Conservation (phyloP, 2,113 vertebrate species). For the Suncus etruscus region DNA sequence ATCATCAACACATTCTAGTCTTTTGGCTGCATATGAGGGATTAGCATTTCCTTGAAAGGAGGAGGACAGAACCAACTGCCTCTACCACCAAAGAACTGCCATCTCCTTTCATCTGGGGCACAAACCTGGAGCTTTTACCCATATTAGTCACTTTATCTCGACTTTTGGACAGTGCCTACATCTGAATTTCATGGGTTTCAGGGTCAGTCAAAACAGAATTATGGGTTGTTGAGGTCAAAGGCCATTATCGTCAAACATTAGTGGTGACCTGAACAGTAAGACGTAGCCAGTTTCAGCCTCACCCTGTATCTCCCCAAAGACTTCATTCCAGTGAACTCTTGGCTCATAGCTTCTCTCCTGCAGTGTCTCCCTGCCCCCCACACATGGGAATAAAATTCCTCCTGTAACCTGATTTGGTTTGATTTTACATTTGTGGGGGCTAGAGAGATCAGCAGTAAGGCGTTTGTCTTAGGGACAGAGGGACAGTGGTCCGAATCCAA, state of each 20-base stretch:
- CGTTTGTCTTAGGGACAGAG: too few species aligned
- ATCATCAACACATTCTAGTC: conserved; percentile 79
- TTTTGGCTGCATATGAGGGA: conserved; percentile 85
- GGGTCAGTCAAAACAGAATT: conserved; percentile 88
- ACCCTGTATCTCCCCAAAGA: conserved; percentile 34
- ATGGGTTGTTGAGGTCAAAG: conserved; percentile 87
- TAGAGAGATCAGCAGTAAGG: too few species aligned
- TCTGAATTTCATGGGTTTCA: conserved; percentile 89
- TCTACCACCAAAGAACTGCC: conserved; percentile 84
- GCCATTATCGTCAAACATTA: conserved; percentile 88
- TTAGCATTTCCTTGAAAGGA: conserved; percentile 85
- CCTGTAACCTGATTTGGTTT: conserved; percentile 80
- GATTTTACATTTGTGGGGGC: neutral
- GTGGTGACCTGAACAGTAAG: conserved; percentile 88
- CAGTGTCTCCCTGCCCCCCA: conserved; percentile 84
- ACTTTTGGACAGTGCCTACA: conserved; percentile 85
- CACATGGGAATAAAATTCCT: conserved; percentile 87
- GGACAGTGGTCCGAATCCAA: too few species aligned
- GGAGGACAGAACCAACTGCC: conserved; percentile 85
- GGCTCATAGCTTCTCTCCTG: conserved; percentile 83
- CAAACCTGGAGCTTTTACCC: conserved; percentile 85
- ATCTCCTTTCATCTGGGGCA: conserved; percentile 84
- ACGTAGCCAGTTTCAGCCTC: conserved; percentile 76
- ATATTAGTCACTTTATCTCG: conserved; percentile 88
- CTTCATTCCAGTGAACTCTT: conserved; percentile 83